phyloP scores from a whole-genome alignment of 2,888 invertebrate genomes.

The Sphaerophoria taeniata region DNA sequence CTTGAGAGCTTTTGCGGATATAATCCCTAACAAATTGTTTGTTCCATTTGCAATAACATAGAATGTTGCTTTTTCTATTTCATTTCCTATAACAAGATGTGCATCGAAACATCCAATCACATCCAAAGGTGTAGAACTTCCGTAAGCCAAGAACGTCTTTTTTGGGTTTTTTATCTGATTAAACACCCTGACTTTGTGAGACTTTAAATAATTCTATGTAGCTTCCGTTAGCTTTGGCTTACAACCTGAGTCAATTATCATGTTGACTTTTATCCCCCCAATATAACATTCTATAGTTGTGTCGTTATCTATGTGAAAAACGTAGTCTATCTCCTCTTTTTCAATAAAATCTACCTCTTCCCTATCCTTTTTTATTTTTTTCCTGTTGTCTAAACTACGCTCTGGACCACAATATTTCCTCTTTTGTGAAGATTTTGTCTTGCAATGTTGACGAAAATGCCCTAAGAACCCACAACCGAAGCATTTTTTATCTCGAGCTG shows the following conservation, averaged over 20 bases:
- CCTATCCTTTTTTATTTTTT: conserved; percentile 31
- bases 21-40: conserved; percentile 22
- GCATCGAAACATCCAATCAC: conserved; percentile 24
- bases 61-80: conserved; percentile 20
- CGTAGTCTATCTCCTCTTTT: conserved; percentile 42
- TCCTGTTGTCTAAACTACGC: conserved; percentile 13
- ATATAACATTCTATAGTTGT: conserved; percentile 38
- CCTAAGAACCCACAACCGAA: conserved; percentile 18
- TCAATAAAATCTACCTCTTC: conserved; percentile 50
- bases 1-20: conserved; percentile 32
- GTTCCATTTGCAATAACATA: conserved; percentile 46
- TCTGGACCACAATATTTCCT: conserved; percentile 18
- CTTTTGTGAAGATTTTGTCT: conserved; percentile 29
- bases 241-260: conserved; percentile 42
- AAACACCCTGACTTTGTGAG: conserved; percentile 2
- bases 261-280: conserved; percentile 34
- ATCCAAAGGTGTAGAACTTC: conserved; percentile 24
- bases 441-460: conserved; percentile 28
- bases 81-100: conserved; percentile 11
- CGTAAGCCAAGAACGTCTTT: conserved; percentile 36
- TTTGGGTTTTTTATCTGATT: conserved; percentile 42
- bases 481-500: conserved; percentile 31
- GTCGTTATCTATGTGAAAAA: conserved; percentile 43
- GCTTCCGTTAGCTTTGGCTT: conserved; percentile 31
- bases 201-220: conserved; percentile 38